A percentile compares a stretch with the other conserved stretches of the same genome.
These are phyloP conservation scores for Cotesia typhae DNA, from an alignment of 1,140 invertebrate genomes.

Conservation along the genomic window DNA sequence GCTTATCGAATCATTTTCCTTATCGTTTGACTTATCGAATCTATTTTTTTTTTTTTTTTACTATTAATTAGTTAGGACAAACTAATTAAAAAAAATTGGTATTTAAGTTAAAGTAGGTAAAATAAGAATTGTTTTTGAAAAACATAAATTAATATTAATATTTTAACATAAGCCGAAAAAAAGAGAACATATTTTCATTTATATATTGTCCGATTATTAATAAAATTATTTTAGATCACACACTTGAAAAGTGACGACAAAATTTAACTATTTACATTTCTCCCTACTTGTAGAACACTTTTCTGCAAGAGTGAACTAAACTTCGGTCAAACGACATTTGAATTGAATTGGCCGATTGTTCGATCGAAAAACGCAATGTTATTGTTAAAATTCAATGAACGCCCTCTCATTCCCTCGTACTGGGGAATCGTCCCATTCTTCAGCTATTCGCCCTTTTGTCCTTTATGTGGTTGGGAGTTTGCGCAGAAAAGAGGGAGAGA, in stretches of 20 bases:
- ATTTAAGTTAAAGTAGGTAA: too few relatives aligned
- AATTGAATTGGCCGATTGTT: constrained; percentile 59
- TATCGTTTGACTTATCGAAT: too few relatives aligned
- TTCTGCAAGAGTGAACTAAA: constrained; percentile 22
- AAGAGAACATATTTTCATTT: not conserved
- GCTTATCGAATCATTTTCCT: too few relatives aligned
- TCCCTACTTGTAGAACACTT: constrained; percentile 7
- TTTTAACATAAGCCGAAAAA: not conserved
- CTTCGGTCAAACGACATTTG: constrained; percentile 37
- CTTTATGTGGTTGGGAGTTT: constrained; percentile 20
- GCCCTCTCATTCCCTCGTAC: constrained; percentile 44
- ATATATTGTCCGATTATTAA: not conserved
- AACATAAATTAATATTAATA: too few relatives aligned
- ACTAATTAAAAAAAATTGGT: too few relatives aligned
- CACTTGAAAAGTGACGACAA: not conserved
- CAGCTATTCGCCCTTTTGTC: constrained; percentile 35
- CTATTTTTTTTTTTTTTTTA: too few relatives aligned
- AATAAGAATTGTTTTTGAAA: too few relatives aligned
- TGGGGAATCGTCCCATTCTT: constrained; percentile 16
- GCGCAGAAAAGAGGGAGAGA: constrained; percentile 28
- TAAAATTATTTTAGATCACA: not conserved
- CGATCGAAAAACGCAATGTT: constrained; percentile 54
- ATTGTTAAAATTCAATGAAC: constrained; percentile 63
- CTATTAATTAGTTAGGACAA: too few relatives aligned
- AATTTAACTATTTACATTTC: constrained; percentile 9